Conservation (phyloP, 2,113 vertebrate genomes). For the Oryzias celebensis region DNA sequence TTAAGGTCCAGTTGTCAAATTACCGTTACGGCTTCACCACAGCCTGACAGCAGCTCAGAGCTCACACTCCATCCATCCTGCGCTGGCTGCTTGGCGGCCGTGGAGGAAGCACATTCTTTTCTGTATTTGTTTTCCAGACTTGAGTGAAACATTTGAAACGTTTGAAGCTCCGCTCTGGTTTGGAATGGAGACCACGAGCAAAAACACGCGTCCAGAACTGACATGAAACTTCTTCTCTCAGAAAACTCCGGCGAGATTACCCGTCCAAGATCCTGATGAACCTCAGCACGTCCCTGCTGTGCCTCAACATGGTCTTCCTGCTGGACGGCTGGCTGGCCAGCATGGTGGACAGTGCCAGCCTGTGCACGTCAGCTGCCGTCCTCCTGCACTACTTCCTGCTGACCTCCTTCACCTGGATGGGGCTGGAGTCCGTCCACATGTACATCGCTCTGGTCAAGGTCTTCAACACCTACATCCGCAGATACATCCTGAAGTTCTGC, state of each 20-base stretch:
- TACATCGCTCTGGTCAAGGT: constrained; percentile 98
- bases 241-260: constrained; percentile 94
- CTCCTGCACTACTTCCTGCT: constrained; percentile 94
- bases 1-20: too few species aligned
- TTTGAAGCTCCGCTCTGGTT: too few species aligned
- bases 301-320: constrained; percentile 91
- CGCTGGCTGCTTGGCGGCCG: too few species aligned
- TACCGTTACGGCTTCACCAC: too few species aligned
- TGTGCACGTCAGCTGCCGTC: constrained; percentile 84
- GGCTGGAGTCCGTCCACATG: constrained; percentile 96
- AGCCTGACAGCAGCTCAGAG: too few species aligned
- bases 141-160: too few species aligned
- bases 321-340: constrained; percentile 92
- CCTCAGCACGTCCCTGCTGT: constrained; percentile 89
- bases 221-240: constrained; percentile 41
- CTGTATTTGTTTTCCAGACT: too few species aligned
- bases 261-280: constrained; percentile 99
- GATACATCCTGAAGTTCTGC: constrained; percentile 98
- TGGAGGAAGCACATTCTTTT: too few species aligned
- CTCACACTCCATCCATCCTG: too few species aligned
- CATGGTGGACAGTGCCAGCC: constrained; percentile 68
- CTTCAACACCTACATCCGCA: constrained; percentile 95
- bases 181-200: too few species aligned
- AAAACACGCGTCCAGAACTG: not conserved
- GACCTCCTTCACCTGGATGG: constrained; percentile 92